A percentile compares a stretch with the other conserved stretches of the same genome.
These are phyloP conservation scores for Meandrina meandrites DNA, from an alignment of 92 coral and sea anemone species.

Conservation along the genomic window DNA sequence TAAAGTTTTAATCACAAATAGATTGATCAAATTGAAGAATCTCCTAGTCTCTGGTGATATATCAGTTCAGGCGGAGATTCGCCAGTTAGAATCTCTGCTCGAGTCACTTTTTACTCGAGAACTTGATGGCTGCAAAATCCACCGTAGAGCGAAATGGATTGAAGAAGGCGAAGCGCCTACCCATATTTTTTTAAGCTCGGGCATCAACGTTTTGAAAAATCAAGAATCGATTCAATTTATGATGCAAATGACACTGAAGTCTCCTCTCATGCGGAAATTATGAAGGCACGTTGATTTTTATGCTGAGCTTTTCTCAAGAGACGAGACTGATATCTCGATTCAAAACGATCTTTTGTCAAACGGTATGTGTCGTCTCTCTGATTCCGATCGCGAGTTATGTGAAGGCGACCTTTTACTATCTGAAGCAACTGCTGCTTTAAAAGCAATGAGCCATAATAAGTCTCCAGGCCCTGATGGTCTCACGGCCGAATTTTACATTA, in stretches of 20 bases:
- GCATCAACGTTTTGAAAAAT: neutral
- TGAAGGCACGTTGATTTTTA: neutral
- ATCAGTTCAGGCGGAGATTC: neutral
- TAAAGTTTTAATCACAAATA: neutral
- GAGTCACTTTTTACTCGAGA: neutral
- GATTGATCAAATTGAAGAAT: neutral
- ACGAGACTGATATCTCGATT: neutral
- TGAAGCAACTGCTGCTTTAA: neutral
- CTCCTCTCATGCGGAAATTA: neutral
- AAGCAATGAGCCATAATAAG: neutral
- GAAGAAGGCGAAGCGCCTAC: conserved; percentile 46
- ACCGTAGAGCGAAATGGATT: conserved; percentile 20
- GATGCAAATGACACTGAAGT: neutral
- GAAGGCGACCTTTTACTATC: neutral
- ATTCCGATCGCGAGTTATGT: neutral
- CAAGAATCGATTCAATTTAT: neutral
- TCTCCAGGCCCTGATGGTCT: conserved; percentile 46
- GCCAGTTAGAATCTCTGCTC: neutral
- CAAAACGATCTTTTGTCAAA: neutral
- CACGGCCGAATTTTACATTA: neutral
- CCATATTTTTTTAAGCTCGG: conserved; percentile 13
- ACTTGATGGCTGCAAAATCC: conserved; percentile 25
- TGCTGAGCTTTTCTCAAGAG: neutral
- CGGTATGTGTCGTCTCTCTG: neutral
- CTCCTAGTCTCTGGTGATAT: neutral